Percentiles rank a stretch among this genome's conserved stretches.
phyloP scores from a whole-genome alignment of 2,113 vertebrate species.

The Sapajus apella region DNA sequence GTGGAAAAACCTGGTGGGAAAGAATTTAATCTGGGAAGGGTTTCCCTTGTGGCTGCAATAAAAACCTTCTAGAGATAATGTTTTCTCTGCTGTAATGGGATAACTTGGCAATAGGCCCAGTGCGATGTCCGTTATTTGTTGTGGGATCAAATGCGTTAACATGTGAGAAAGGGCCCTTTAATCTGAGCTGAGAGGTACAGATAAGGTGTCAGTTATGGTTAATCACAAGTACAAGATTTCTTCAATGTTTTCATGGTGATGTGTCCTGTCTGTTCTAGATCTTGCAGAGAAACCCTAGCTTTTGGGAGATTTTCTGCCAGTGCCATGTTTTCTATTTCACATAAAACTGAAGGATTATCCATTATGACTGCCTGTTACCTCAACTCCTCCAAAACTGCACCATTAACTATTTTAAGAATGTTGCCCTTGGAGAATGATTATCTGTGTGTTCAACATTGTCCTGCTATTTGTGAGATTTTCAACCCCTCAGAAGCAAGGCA shows the following conservation, averaged over 20 bases:
- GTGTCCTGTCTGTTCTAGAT: not conserved
- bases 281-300: not conserved
- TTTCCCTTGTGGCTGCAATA: not conserved
- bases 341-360: not conserved
- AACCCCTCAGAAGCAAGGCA: not conserved
- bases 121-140: constrained; percentile 10
- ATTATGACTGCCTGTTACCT: not conserved
- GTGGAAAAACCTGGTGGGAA: not conserved
- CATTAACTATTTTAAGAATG: not conserved
- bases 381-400: not conserved
- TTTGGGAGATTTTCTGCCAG: not conserved
- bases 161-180: not conserved
- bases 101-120: constrained; percentile 34
- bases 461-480: not conserved
- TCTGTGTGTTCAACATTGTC: not conserved
- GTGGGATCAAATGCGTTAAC: not conserved
- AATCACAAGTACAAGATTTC: not conserved
- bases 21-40: not conserved
- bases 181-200: not conserved
- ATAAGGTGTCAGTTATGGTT: not conserved
- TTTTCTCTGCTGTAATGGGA: not conserved
- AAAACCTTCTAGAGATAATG: not conserved
- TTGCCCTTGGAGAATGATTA: not conserved
- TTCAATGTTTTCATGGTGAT: not conserved
- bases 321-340: not conserved